Conservation (phyloP, 2,113 vertebrate species). For the Catharus minimus region DNA sequence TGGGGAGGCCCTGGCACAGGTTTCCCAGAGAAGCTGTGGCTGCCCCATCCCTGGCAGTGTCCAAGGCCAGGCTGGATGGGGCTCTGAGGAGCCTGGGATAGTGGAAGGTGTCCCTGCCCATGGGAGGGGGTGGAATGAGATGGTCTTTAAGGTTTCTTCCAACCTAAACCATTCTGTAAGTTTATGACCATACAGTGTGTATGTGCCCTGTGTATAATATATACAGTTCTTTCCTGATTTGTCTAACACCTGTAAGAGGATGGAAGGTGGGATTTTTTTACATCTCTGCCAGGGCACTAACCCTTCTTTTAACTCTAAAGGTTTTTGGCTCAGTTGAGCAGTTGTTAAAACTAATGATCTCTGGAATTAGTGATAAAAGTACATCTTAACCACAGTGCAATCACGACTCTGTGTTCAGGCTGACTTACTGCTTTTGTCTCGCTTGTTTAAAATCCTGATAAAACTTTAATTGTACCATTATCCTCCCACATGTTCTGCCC, state of each 20-base stretch:
- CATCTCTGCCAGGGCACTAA: neutral
- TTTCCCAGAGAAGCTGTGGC: neutral
- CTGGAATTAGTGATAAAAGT: neutral
- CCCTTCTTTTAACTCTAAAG: neutral
- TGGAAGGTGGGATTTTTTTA: neutral
- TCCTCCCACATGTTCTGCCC: neutral
- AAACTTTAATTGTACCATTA: neutral
- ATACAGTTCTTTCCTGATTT: neutral
- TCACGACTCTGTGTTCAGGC: neutral
- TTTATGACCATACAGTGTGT: accelerated
- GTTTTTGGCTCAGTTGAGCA: neutral
- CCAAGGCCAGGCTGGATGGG: accelerated
- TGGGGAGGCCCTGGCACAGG: neutral
- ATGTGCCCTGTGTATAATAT: neutral
- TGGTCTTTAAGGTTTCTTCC: neutral
- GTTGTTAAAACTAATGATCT: neutral
- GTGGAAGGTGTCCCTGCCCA: neutral
- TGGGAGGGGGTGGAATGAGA: accelerated
- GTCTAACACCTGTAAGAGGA: neutral
- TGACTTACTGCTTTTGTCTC: neutral
- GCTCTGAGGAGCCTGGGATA: accelerated
- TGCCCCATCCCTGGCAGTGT: neutral
- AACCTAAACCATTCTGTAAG: neutral
- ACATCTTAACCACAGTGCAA: neutral
- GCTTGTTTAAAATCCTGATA: neutral